Percentiles rank a stretch among this genome's conserved stretches.
Conservation (phyloP, 2,797 vertebrate species). For the Anguilla obscura region DNA sequence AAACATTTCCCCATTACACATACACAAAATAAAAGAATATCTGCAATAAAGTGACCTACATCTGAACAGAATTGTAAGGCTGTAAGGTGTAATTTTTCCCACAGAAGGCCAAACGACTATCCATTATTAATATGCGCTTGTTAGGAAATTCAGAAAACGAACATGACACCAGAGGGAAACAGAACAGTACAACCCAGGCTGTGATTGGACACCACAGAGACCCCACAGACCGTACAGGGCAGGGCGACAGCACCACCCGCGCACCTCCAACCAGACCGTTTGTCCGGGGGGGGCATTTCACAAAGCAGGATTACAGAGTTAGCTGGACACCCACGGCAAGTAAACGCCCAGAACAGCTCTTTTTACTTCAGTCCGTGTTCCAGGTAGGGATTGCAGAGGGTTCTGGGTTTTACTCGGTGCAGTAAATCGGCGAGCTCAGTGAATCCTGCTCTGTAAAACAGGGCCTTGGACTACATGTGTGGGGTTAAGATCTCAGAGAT, state of each 20-base stretch:
- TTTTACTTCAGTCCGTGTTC: no score
- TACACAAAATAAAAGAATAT: background rate
- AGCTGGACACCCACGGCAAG: no score
- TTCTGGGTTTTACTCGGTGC: no score
- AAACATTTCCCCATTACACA: background rate
- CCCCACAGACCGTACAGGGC: background rate
- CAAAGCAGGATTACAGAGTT: no score
- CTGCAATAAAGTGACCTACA: background rate
- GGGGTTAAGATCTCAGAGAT: background rate
- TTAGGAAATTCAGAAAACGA: background rate
- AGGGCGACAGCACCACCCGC: background rate
- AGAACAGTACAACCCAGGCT: background rate
- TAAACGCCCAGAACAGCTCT: no score
- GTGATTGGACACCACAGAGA: background rate
- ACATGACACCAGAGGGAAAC: background rate
- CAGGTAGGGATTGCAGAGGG: no score
- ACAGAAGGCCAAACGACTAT: background rate
- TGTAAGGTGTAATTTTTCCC: background rate
- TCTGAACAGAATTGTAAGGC: conserved; percentile 19
- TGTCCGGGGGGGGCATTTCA: background rate
- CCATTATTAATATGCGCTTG: background rate
- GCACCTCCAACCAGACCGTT: no score
- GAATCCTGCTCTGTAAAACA: no score
- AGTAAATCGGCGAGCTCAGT: no score
- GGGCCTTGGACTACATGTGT: no score